Conservation (phyloP, 2,888 invertebrate species). For the Lingula anatina region DNA sequence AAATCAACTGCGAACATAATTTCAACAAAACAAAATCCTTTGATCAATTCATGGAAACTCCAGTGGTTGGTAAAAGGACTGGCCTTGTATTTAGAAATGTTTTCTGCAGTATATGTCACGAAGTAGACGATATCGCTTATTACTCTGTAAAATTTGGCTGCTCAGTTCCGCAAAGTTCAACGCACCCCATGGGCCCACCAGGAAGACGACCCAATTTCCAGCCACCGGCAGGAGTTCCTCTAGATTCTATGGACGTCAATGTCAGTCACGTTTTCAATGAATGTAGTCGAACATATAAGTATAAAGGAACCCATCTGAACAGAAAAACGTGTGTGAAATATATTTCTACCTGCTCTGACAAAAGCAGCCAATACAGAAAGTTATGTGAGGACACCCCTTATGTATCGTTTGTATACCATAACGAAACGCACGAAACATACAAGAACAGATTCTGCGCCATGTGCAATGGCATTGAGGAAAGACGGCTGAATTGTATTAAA, state of each 20-base stretch:
- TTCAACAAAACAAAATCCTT: constrained; percentile 6
- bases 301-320: no score
- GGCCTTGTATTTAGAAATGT: constrained; percentile 19
- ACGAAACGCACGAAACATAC: constrained; percentile 9
- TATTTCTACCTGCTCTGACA: neutral
- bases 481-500: no score
- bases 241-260: no score
- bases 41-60: constrained; percentile 13
- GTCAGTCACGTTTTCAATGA: no score
- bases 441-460: constrained; percentile 29
- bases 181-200: neutral
- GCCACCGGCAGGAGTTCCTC: no score
- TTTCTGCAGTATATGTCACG: constrained; percentile 10
- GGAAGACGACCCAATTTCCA: no score
- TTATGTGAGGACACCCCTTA: constrained; percentile 5
- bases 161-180: neutral
- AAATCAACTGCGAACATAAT: constrained; percentile 7
- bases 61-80: constrained; percentile 16
- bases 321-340: constrained; percentile 2
- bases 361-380: neutral
- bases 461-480: no score
- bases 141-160: constrained; percentile 12
- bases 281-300: no score
- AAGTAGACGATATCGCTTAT: constrained; percentile 6
- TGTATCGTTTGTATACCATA: constrained; percentile 6